Conservation (phyloP, 1,140 invertebrate species). For the Macrobrachium nipponense region DNA sequence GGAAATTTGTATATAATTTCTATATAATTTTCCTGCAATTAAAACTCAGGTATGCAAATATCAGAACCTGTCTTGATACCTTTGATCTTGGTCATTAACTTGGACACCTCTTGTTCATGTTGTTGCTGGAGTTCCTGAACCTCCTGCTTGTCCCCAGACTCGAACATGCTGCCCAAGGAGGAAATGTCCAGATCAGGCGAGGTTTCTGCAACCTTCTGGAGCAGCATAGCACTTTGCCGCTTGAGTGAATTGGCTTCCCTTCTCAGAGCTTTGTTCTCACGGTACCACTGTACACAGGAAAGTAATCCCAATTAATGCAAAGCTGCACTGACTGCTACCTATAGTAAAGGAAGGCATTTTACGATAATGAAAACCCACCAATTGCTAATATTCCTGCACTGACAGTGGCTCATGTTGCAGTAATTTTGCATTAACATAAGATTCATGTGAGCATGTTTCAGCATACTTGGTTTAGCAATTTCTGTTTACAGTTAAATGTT, state of each 20-base stretch:
- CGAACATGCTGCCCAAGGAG: slow-evolving; percentile 26
- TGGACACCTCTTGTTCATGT: slow-evolving; percentile 47
- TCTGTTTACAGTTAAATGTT: too few relatives aligned
- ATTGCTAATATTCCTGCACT: too few relatives aligned
- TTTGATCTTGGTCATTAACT: slow-evolving; percentile 48
- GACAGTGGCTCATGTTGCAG: too few relatives aligned
- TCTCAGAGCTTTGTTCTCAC: slow-evolving; percentile 53
- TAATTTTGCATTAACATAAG: too few relatives aligned
- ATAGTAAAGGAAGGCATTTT: too few relatives aligned
- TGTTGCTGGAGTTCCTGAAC: slow-evolving; percentile 44
- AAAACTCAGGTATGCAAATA: neutral
- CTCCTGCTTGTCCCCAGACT: slow-evolving; percentile 28
- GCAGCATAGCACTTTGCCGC: slow-evolving; percentile 49
- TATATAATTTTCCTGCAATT: too few relatives aligned
- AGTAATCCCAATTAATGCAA: too few relatives aligned
- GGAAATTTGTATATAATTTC: too few relatives aligned
- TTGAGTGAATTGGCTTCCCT: slow-evolving; percentile 41
- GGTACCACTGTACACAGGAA: slow-evolving; percentile 50
- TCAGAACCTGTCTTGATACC: slow-evolving; percentile 10
- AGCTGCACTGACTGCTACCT: too few relatives aligned
- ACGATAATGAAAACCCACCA: too few relatives aligned
- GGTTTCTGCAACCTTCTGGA: slow-evolving; percentile 43
- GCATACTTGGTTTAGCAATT: too few relatives aligned
- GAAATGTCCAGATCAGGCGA: slow-evolving; percentile 37
- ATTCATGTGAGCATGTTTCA: too few relatives aligned